phyloP scores from a whole-genome alignment of 1,140 invertebrate species.

The Rhopalosiphum padi region DNA sequence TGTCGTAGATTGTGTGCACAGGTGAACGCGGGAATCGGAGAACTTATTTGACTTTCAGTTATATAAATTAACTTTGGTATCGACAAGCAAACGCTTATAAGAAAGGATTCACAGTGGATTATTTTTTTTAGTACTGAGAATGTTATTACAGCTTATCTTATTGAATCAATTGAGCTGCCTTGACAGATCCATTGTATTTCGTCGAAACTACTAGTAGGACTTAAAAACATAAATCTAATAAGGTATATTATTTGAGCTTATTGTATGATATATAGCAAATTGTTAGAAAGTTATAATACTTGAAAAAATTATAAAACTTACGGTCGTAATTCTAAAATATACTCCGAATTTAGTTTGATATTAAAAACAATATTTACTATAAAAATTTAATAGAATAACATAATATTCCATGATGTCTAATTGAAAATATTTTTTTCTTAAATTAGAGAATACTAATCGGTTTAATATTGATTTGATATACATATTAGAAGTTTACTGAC shows the following conservation, averaged over 20 bases:
- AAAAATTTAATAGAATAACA: too few relatives aligned
- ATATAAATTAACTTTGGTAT: not conserved
- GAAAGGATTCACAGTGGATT: not conserved
- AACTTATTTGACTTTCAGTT: not conserved
- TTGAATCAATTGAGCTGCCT: not conserved
- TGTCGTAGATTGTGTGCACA: not conserved
- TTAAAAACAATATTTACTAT: too few relatives aligned
- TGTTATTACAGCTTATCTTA: not conserved
- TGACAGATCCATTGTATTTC: not conserved
- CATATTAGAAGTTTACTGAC: too few relatives aligned
- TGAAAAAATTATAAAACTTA: not conserved
- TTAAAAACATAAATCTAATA: slow-evolving; percentile 7
- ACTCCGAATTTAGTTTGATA: not conserved
- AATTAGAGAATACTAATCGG: too few relatives aligned
- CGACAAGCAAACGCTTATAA: not conserved
- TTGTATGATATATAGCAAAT: not conserved
- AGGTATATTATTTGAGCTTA: slow-evolving; percentile 1
- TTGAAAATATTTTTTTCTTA: too few relatives aligned
- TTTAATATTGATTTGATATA: too few relatives aligned
- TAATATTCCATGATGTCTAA: too few relatives aligned
- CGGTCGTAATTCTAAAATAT: not conserved
- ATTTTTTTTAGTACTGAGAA: not conserved
- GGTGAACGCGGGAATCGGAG: not conserved
- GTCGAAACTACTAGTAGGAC: not conserved
- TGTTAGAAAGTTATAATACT: not conserved